A percentile compares a stretch with the other conserved stretches of the same genome.
These are phyloP conservation scores for Fissipunctia ypsillon DNA, from an alignment of 2,888 invertebrate genomes.

Conservation along the genomic window DNA sequence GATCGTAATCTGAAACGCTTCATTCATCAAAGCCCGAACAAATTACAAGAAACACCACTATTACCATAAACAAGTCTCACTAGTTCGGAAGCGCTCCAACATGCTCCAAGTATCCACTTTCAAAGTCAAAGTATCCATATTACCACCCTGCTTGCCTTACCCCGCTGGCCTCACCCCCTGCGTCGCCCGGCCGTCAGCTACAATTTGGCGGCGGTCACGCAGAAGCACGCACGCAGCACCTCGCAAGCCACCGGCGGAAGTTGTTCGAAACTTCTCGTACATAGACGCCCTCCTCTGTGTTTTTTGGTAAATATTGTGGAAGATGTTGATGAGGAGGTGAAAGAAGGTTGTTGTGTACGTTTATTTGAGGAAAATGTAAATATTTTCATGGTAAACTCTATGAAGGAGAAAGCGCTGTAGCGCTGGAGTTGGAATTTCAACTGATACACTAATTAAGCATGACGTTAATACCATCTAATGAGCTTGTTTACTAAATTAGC, in stretches of 20 bases:
- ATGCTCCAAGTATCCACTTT: conserved; percentile 65
- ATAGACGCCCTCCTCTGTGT: conserved; percentile 61
- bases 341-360: conserved; percentile 7
- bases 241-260: conserved; percentile 59
- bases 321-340: conserved; percentile 15
- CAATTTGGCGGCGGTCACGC: conserved; percentile 63
- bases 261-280: conserved; percentile 67
- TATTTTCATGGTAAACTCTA: neutral
- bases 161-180: conserved; percentile 25
- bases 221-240: conserved; percentile 66
- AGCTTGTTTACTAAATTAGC: conserved; percentile 1
- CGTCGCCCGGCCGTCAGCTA: conserved; percentile 40
- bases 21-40: conserved; percentile 49
- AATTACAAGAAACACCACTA: conserved; percentile 59
- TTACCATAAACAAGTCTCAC: conserved; percentile 53
- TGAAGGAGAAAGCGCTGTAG: neutral
- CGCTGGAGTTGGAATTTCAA: conserved; percentile 8
- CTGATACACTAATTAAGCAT: conserved; percentile 13
- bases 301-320: conserved; percentile 65
- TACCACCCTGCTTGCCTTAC: conserved; percentile 10
- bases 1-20: conserved; percentile 6
- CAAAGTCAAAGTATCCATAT: conserved; percentile 70
- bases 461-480: neutral
- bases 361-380: neutral
- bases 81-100: conserved; percentile 60